These are phyloP conservation scores for Hippocampus guttulatus DNA, from an alignment of 2,113 vertebrate species.

Conservation along the genomic window DNA sequence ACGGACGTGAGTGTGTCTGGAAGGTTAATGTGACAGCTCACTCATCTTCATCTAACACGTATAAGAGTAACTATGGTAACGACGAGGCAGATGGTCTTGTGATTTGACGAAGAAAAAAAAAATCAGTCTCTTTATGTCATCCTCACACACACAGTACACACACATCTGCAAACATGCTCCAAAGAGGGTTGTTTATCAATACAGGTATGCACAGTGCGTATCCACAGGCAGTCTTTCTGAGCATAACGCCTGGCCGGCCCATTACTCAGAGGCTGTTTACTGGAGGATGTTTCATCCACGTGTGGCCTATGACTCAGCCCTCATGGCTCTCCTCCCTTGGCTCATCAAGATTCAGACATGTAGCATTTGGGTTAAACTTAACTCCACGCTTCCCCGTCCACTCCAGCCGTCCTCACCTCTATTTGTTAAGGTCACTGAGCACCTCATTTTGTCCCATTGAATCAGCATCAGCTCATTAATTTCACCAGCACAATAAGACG, in stretches of 20 bases:
- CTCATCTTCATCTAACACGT: conserved; percentile 2
- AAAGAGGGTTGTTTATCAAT: conserved; percentile 3
- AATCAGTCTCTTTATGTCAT: conserved; percentile 21
- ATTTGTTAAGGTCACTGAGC: conserved; percentile 8
- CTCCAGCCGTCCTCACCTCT: conserved; percentile 1
- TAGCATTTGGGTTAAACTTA: conserved; percentile 42
- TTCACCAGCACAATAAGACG: conserved; percentile 27
- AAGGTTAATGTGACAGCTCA: not conserved
- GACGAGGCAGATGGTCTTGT: conserved; percentile 13
- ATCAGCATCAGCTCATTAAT: conserved; percentile 49
- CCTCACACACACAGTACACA: not conserved
- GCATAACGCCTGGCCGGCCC: conserved; percentile 28
- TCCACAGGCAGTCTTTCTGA: conserved; percentile 23
- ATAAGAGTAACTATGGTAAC: conserved; percentile 48
- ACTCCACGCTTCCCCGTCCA: conserved; percentile 6
- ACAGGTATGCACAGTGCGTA: conserved; percentile 19
- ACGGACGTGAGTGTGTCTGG: not conserved
- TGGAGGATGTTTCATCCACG: conserved; percentile 36
- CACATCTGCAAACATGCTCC: conserved; percentile 20
- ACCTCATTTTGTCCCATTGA: conserved; percentile 38
- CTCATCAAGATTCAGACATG: conserved; percentile 57
- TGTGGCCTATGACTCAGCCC: conserved; percentile 61
- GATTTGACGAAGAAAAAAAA: conserved; percentile 31
- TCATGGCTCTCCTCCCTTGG: conserved; percentile 30
- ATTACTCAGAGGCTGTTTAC: conserved; percentile 61